These are phyloP conservation scores for Amphimallon solstitiale DNA, from an alignment of 2,888 invertebrate species.

Conservation along the genomic window DNA sequence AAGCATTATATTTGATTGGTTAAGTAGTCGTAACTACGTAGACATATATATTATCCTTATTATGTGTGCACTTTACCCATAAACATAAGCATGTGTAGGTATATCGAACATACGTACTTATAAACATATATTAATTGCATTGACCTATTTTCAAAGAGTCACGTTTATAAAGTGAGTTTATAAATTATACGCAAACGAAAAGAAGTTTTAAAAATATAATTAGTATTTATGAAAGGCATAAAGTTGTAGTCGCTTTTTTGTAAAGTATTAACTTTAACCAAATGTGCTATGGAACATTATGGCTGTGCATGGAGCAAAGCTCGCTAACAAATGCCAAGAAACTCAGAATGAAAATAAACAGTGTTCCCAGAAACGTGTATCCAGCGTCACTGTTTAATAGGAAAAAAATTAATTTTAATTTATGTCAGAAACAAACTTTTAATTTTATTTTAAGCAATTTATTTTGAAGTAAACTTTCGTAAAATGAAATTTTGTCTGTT, in stretches of 20 bases:
- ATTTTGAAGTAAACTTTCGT: not conserved
- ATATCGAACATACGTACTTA: not conserved
- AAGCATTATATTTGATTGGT: too few relatives aligned
- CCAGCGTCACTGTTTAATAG: conserved; percentile 16
- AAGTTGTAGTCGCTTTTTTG: not conserved
- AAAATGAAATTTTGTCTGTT: not conserved
- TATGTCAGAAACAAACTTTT: not conserved
- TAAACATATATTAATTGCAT: conserved; percentile 23
- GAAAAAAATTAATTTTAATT: conserved; percentile 24
- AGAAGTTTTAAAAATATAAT: conserved; percentile 23
- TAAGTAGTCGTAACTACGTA: too few relatives aligned
- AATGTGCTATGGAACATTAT: conserved; percentile 11
- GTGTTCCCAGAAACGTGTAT: conserved; percentile 13
- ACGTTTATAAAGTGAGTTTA: conserved; percentile 1
- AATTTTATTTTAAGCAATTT: not conserved
- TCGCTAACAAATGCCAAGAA: conserved; percentile 27
- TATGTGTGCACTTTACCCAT: too few relatives aligned
- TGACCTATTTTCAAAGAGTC: conserved; percentile 14
- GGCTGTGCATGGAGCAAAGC: not conserved
- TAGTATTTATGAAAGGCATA: conserved; percentile 21
- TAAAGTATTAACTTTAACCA: not conserved
- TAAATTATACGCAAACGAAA: conserved; percentile 14
- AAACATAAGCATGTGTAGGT: not conserved
- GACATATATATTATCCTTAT: too few relatives aligned
- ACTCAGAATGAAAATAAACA: conserved; percentile 28